Evolutionary conservation across 2,888 invertebrate species (phyloP), one percentile per base, ranked within the genome.

Genomic region (Scaptomyza parva): DNA sequence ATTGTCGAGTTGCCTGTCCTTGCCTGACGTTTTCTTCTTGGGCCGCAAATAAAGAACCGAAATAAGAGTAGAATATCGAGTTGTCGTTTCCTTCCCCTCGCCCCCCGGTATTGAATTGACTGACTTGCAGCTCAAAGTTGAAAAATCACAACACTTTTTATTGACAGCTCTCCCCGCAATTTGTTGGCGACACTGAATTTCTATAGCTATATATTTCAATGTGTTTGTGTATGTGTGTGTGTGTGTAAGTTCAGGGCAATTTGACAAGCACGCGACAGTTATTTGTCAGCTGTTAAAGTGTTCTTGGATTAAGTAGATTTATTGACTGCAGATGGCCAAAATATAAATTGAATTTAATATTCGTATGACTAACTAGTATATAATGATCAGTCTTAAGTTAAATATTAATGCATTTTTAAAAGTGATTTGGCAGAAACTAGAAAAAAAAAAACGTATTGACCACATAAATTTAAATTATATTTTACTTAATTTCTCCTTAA

Each of bases 131-230:
- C 57, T 65, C 66, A 72, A 72, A 75, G 72, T 65, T 72, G 51
- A 33, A 52, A 66, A 71, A 74, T 78, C 74, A 70, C 65, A 76
- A 65, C 70, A 77, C 64, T 68, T 71, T 65, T 66, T 60, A 78
- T 78, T 78, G 78, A 78, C 78, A 74, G 71, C 63, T 51, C n/a
- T n/a, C n/a, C n/a, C 22, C 12, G 45, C 37, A 58, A 72, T 77
- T 77, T 60, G 68, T 68, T 61, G 51, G 44, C 43, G 47, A 14
- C 51, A 35, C 28, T 30, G 22, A 41, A 37, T 51, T 48, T 35
- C 28, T 14, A 0, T n/a, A 8, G 22, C n/a, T 26, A n/a, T 35
- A n/a, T n/a, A n/a, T n/a, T n/a, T n/a, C n/a, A n/a, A n/a, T n/a
- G n/a, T n/a, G n/a, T n/a, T n/a, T n/a, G 11, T 22, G 14, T 35